These are phyloP conservation scores for Sphaeramia orbicularis DNA, from an alignment of 2,797 vertebrate genomes.

Conservation along the genomic window DNA sequence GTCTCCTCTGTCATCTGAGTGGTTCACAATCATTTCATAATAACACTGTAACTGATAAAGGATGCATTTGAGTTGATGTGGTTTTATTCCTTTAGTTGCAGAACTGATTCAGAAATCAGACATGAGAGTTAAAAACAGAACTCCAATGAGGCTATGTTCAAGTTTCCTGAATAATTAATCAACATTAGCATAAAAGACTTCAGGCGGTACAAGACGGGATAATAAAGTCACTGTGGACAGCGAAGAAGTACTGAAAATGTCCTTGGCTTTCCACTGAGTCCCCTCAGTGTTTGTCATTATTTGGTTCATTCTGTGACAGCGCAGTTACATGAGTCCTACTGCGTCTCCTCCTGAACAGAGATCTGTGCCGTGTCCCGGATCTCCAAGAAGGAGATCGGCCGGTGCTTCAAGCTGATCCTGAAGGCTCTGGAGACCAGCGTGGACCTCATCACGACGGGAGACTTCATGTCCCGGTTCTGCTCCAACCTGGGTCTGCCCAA, in stretches of 20 bases:
- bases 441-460: constrained; percentile 98
- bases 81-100: no score
- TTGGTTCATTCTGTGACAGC: neutral
- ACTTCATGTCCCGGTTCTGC: constrained; percentile 97
- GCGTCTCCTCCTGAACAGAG: constrained; percentile 81
- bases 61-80: no score
- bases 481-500: constrained; percentile 97
- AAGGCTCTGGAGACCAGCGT: constrained; percentile 99
- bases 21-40: neutral
- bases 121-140: no score
- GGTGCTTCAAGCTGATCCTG: constrained; percentile 95
- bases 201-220: no score
- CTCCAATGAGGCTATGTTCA: no score
- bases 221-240: no score
- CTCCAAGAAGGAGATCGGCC: constrained; percentile 98
- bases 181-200: no score
- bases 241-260: no score
- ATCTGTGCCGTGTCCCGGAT: constrained; percentile 98
- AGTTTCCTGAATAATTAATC: no score
- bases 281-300: neutral
- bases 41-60: neutral
- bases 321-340: neutral
- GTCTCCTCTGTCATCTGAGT: no score
- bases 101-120: no score
- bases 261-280: no score